These are phyloP conservation scores for Hypotaenidia okinawae DNA, from an alignment of 2,797 vertebrate species.

Conservation along the genomic window DNA sequence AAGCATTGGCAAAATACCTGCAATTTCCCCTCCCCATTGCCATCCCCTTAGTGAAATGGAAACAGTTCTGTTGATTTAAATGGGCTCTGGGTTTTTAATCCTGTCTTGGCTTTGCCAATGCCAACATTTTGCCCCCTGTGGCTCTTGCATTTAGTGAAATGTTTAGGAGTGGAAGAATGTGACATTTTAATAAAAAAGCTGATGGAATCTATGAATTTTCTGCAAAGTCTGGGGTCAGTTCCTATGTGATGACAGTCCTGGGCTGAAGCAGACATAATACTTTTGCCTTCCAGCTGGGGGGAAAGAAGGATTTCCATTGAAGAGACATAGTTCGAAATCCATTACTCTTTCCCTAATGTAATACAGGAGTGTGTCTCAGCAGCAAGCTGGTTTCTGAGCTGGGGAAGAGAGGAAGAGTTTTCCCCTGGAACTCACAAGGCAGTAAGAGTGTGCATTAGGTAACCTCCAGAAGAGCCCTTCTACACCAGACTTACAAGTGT, in stretches of 20 bases:
- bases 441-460: neutral
- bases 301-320: constrained; percentile 9
- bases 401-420: neutral
- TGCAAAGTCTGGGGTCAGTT: constrained; percentile 35
- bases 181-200: constrained; percentile 30
- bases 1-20: neutral
- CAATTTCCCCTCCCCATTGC: neutral
- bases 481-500: neutral
- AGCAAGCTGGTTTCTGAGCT: neutral
- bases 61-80: constrained; percentile 10
- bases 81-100: neutral
- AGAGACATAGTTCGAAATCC: neutral
- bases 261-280: constrained; percentile 5
- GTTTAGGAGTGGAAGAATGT: constrained; percentile 22
- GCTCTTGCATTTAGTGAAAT: constrained; percentile 9
- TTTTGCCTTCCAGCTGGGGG: constrained; percentile 12
- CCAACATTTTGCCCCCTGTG: neutral
- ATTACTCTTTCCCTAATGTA: neutral
- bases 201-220: constrained; percentile 22
- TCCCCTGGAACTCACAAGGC: neutral
- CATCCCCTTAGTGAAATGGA: neutral
- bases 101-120: neutral
- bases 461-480: neutral
- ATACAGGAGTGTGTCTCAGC: neutral
- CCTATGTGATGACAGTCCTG: neutral